A percentile compares a stretch with the other conserved stretches of the same genome.
Evolutionary conservation across 2,888 invertebrate genomes (phyloP).

Genomic region (Coleophora flavipennella): DNA sequence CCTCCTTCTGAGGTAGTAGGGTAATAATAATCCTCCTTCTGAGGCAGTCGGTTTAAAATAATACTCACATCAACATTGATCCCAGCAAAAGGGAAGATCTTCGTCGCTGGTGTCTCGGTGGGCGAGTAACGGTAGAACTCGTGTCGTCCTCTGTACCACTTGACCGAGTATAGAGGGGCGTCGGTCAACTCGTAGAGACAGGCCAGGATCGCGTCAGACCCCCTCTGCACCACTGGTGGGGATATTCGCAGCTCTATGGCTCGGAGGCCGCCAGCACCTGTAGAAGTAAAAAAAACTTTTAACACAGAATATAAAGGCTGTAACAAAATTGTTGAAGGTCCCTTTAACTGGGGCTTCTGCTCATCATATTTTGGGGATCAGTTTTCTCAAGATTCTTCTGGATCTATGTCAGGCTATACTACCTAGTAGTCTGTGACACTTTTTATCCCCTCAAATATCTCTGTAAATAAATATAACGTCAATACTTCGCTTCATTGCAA

Average conservation of each 20-base stretch:
- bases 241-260: constrained; percentile 71
- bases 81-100: constrained; percentile 77
- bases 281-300: constrained; percentile 2
- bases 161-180: constrained; percentile 78
- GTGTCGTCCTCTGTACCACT: constrained; percentile 78
- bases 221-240: constrained; percentile 74
- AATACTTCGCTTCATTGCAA: too few species aligned
- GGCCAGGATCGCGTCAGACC: constrained; percentile 71
- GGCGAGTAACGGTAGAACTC: constrained; percentile 79
- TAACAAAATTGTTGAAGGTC: too few species aligned
- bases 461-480: too few species aligned
- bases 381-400: too few species aligned
- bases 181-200: constrained; percentile 77
- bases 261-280: constrained; percentile 65
- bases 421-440: too few species aligned
- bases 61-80: constrained; percentile 78
- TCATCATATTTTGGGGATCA: too few species aligned
- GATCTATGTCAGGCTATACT: too few species aligned
- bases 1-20: too few species aligned
- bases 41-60: constrained; percentile 1
- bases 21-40: too few species aligned
- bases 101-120: constrained; percentile 75
- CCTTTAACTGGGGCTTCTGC: too few species aligned
- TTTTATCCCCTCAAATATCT: too few species aligned
- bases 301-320: too few species aligned